A percentile compares a stretch with the other conserved stretches of the same genome.
Conservation (phyloP, 1,140 invertebrate species). For the Penaeus vannamei region DNA sequence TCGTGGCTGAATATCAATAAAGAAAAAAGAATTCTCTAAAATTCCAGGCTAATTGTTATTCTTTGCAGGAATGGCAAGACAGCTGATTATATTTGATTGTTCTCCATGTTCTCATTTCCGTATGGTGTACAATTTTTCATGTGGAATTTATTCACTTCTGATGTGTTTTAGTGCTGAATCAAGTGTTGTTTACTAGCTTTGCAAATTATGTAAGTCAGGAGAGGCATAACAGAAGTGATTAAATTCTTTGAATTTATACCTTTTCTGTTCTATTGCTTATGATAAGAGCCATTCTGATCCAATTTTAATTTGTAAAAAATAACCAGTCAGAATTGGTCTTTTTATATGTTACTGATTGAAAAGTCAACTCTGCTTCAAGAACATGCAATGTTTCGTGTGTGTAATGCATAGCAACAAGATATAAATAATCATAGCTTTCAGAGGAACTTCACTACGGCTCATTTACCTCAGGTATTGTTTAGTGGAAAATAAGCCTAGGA, state of each 20-base stretch:
- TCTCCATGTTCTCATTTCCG: conserved; percentile 51
- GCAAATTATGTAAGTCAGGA: background rate
- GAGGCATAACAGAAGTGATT: conserved; percentile 54
- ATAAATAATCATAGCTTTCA: conserved; percentile 41
- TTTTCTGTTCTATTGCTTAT: conserved; percentile 61
- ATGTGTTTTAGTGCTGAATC: background rate
- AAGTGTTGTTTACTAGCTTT: conserved; percentile 18
- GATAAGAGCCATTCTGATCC: conserved; percentile 49
- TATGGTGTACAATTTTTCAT: conserved; percentile 53
- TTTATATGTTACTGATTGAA: background rate
- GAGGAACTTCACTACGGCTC: conserved; percentile 23
- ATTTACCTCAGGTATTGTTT: conserved; percentile 34
- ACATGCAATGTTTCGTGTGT: background rate
- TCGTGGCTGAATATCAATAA: conserved; percentile 29
- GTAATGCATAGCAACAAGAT: too few species aligned
- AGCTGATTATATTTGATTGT: conserved; percentile 55
- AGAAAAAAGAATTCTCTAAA: background rate
- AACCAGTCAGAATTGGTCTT: conserved; percentile 34
- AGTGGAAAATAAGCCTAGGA: conserved; percentile 40
- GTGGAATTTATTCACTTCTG: conserved; percentile 59
- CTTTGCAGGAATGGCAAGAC: conserved; percentile 62
- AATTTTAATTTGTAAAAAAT: conserved; percentile 48
- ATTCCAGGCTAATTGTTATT: conserved; percentile 63
- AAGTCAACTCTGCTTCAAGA: conserved; percentile 49
- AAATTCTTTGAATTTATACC: conserved; percentile 50